Base-by-base conservation (phyloP, 2,113 vertebrate species). In the Coturnix japonica region DNA sequence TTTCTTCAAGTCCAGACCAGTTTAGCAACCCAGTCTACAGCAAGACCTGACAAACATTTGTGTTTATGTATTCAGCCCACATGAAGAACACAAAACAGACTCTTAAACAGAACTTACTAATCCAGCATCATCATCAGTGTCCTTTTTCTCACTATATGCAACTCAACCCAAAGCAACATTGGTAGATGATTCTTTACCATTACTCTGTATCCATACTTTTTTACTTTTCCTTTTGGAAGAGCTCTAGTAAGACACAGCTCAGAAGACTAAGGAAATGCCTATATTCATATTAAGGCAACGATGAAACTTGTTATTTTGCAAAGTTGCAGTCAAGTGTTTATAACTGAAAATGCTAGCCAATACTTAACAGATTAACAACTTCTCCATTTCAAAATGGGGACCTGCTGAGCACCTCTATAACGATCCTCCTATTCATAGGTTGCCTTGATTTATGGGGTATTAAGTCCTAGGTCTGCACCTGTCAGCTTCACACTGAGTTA, bases 371-470 rank as follows among this genome's bases (percentile, higher is more conserved):
- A 74, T 18, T 30, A 43, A 77, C 14, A 74, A n/a, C 37, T 64
- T 59, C 71, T 44, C 53, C 18, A 37, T 69, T 91, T 69, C 46
- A 31, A 61, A 92, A 80, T 17, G 15, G 51, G 51, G 51, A 53
- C 15, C 8, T 2, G 5, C 8, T 54, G 30, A 86, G 47, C 25
- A 86, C 21, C 30, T 81, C 43, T 43, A 31, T 16, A 60, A 86
- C 1, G 5, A 65, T 64, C 82, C 60, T 74, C 57, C 2, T 39
- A 83, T 84, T 74, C 39, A 3, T 69, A 87, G 37, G 37, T 23
- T 87, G 30, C 83, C 94, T 76, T 84, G 78, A 79, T 93, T 93
- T 79, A 79, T 25, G 21, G 43, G 7, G 19, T 83, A 85, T 87
- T 76, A 93, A 87, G 22, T 53, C 57, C 47, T 60, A 61, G 16